A percentile compares a stretch with the other conserved stretches of the same genome.
Conservation (phyloP, 2,888 invertebrate genomes). For the Linnaemya tessellans region DNA sequence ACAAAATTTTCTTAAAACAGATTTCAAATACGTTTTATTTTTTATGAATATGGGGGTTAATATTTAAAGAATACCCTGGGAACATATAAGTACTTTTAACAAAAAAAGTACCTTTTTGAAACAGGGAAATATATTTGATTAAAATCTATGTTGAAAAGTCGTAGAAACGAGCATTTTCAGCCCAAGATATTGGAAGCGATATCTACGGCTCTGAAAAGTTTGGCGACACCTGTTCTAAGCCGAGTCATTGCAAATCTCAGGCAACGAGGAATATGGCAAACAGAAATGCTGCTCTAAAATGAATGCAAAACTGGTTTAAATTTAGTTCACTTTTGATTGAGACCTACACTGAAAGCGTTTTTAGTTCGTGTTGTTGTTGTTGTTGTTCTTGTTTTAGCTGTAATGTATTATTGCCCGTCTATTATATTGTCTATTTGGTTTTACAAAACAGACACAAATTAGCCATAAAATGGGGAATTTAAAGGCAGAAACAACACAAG, state of each 20-base stretch:
- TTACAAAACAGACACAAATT: slow-evolving; percentile 51
- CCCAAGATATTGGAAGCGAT: too few relatives aligned
- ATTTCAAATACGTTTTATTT: too few relatives aligned
- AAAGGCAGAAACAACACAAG: slow-evolving; percentile 9
- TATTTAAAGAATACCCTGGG: too few relatives aligned
- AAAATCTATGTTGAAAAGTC: too few relatives aligned
- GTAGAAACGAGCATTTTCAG: too few relatives aligned
- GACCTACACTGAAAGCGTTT: slow-evolving; percentile 47
- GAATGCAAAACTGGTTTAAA: slow-evolving; percentile 60
- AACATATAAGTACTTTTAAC: too few relatives aligned
- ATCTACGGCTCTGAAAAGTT: not conserved
- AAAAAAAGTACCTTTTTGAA: too few relatives aligned
- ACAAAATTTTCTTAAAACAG: too few relatives aligned
- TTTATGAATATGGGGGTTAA: too few relatives aligned
- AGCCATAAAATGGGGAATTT: slow-evolving; percentile 60
- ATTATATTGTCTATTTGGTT: slow-evolving; percentile 51
- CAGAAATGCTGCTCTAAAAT: not conserved
- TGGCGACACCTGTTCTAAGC: slow-evolving; percentile 22
- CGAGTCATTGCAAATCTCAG: slow-evolving; percentile 35
- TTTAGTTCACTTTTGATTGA: slow-evolving; percentile 61
- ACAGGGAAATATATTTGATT: too few relatives aligned
- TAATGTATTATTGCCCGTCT: not conserved
- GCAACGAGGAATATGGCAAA: slow-evolving; percentile 7
- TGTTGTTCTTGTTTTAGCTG: too few relatives aligned
- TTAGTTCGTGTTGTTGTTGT: not conserved